A percentile compares a stretch with the other conserved stretches of the same genome.
Conservation (phyloP, 2,888 invertebrate genomes). For the Brenthis ino region DNA sequence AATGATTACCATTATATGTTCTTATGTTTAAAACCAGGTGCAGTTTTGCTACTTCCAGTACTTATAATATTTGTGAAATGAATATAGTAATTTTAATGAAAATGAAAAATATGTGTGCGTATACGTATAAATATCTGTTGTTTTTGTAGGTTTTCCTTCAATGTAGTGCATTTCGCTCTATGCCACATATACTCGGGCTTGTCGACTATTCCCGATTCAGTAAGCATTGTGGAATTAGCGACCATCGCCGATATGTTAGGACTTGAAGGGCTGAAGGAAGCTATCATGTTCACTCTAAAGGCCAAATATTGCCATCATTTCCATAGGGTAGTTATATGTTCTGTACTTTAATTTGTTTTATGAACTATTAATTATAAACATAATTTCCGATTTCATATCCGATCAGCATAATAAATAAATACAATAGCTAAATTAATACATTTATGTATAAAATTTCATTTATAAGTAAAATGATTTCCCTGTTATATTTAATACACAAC, state of each 20-base stretch:
- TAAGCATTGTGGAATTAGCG: conserved; percentile 93
- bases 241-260: conserved; percentile 95
- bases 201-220: conserved; percentile 92
- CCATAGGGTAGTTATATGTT: conserved; percentile 85
- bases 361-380: conserved; percentile 1
- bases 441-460: too few species aligned
- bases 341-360: neutral
- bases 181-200: conserved; percentile 97
- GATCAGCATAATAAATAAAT: too few species aligned
- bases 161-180: conserved; percentile 93
- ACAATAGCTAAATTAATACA: too few species aligned
- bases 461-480: too few species aligned
- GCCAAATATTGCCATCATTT: conserved; percentile 96
- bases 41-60: too few species aligned
- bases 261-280: conserved; percentile 95
- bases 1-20: too few species aligned
- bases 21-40: too few species aligned
- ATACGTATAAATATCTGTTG: conserved; percentile 25
- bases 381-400: conserved; percentile 1
- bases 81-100: too few species aligned
- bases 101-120: neutral
- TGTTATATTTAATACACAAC: neutral
- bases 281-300: conserved; percentile 93
- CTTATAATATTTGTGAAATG: too few species aligned
- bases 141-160: conserved; percentile 87